Evolutionary conservation across 2,113 vertebrate species (phyloP), one percentile per base, ranked within the genome.

Genomic region (Notothenia coriiceps): DNA sequence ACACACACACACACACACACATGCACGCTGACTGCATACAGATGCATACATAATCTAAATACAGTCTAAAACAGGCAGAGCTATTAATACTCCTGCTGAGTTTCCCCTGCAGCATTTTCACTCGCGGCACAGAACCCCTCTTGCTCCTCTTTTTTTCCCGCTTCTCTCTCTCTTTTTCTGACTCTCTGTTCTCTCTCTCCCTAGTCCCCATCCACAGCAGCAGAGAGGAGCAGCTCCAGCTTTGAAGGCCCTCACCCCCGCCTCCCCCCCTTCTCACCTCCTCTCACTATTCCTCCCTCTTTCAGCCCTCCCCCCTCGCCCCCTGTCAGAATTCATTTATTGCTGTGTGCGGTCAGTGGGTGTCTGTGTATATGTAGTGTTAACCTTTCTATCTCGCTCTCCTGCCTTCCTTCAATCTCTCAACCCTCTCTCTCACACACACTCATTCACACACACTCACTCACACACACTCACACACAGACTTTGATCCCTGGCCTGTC

Each of bases 401-500:
- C 56, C 75, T 82, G 83, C 84, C 86, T 70, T 75, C 89, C 70
- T 84, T 90, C 89, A 86, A 74, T 87, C 85, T 80, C 77, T 69
- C 68, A 43, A 55, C 83, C 78, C 69, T 20, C 67, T 65, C 61
- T 65, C 61, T 3, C 47, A n/a, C 33, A 14, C 67, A 75, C 71
- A 73, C 72, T 54, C 56, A 50, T 47, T 60, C 70, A 20, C 81
- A 70, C 78, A 22, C 65, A 56, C 68, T 14, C 55, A 77, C 67
- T 50, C 33, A 35, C 0, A 33, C 29, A 29, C 2, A 29, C 25
- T 2, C 25, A 29, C 14, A 79, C 73, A 79, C 54, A 72, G 44
- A 74, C 90, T 93, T 92, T 93, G 92, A 93, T 93, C 90, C 88
- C 78, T 80, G 78, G 89, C 92, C 84, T 93, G 86, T 93, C 92